Evolutionary conservation across 2,888 invertebrate genomes (phyloP).

Genomic region (Carpatolechia fugitivella): DNA sequence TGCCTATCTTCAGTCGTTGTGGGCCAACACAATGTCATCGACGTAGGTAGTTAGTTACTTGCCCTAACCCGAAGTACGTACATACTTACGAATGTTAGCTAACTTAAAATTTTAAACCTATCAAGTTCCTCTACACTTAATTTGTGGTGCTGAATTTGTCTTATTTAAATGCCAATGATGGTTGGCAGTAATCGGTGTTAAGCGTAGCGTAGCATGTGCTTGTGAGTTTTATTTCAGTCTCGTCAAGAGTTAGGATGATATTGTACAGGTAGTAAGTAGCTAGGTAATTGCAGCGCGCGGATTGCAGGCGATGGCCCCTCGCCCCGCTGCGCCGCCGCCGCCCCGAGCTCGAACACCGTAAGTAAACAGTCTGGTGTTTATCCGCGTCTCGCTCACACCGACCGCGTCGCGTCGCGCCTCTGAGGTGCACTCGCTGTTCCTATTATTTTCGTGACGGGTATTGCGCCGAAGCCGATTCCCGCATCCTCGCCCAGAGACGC

Average conservation of each 20-base stretch:
- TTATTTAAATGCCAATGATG: neutral
- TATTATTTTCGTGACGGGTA: conserved; percentile 80
- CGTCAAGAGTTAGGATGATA: conserved; percentile 55
- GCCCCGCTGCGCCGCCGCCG: conserved; percentile 56
- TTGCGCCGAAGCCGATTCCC: conserved; percentile 79
- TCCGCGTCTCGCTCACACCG: conserved; percentile 79
- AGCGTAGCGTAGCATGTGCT: neutral
- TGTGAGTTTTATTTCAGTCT: conserved; percentile 30
- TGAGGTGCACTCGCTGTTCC: conserved; percentile 79
- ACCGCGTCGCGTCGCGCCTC: conserved; percentile 77
- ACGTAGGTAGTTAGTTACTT: neutral
- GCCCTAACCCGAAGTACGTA: neutral
- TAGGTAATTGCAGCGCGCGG: conserved; percentile 73
- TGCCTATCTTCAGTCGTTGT: conserved; percentile 3
- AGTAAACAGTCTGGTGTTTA: conserved; percentile 80
- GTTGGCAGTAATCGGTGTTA: too few species aligned
- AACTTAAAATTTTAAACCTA: neutral
- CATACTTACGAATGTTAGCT: neutral
- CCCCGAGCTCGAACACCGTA: conserved; percentile 75
- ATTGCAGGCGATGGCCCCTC: conserved; percentile 72
- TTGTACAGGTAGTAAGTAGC: conserved; percentile 57
- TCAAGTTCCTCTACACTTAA: neutral
- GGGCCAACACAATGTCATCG: neutral
- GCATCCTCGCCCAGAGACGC: conserved; percentile 78
- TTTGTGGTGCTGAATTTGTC: neutral